A percentile compares a stretch with the other conserved stretches of the same genome.
Conservation (phyloP, 2,888 invertebrate species). For the Eupithecia abbreviata region DNA sequence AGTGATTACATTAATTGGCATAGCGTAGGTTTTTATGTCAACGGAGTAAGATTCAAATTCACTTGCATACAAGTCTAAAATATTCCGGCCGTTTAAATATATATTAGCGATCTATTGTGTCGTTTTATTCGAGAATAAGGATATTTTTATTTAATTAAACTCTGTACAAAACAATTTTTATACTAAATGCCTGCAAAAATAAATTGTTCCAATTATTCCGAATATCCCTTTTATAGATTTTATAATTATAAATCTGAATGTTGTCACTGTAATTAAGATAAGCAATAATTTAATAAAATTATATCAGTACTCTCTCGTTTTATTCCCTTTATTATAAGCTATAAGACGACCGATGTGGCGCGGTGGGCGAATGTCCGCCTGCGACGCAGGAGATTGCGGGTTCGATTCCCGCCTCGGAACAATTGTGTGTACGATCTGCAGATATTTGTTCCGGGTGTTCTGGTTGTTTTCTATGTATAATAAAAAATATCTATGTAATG, state of each 20-base stretch:
- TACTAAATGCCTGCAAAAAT: conserved; percentile 7
- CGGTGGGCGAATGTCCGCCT: too few relatives aligned
- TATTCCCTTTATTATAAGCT: neutral
- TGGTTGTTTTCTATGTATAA: too few relatives aligned
- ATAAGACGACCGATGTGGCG: too few relatives aligned
- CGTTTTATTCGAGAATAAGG: neutral
- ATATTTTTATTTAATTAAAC: neutral
- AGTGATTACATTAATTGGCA: neutral
- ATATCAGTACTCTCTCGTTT: neutral
- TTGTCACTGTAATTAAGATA: conserved; percentile 46
- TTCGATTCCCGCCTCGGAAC: too few relatives aligned
- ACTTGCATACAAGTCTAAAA: neutral
- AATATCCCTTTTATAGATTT: conserved; percentile 52
- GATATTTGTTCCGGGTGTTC: too few relatives aligned
- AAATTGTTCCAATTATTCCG: conserved; percentile 6
- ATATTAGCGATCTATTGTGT: neutral
- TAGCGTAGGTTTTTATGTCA: neutral
- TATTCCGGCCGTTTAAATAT: neutral
- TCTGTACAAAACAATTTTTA: conserved; percentile 2
- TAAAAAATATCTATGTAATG: too few relatives aligned
- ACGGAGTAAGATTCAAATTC: neutral
- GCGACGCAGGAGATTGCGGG: too few relatives aligned
- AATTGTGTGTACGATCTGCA: too few relatives aligned
- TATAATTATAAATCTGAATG: conserved; percentile 41
- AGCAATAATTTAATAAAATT: conserved; percentile 47